These are phyloP conservation scores for Clamator glandarius DNA, from an alignment of 2,797 vertebrate genomes.

Conservation along the genomic window DNA sequence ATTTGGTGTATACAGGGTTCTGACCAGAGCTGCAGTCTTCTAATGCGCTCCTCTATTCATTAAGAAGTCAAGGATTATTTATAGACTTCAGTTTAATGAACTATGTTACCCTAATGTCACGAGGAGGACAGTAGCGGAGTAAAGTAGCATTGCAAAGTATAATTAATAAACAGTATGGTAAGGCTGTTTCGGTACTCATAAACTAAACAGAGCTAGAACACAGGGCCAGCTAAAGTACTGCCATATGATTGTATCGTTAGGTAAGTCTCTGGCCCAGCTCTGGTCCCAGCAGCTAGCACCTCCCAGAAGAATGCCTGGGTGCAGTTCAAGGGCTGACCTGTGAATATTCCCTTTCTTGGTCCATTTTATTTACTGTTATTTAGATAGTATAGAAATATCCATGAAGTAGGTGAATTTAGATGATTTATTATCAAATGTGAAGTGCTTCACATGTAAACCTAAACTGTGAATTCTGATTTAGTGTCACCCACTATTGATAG, in stretches of 20 bases:
- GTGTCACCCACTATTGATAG: neutral
- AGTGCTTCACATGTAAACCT: neutral
- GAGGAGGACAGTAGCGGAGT: neutral
- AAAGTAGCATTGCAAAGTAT: neutral
- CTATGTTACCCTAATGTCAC: neutral
- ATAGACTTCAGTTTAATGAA: neutral
- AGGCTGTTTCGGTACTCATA: neutral
- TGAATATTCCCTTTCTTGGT: neutral
- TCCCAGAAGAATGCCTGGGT: neutral
- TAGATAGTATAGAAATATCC: neutral
- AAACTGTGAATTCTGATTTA: neutral
- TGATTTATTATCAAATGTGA: neutral
- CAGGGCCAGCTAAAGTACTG: neutral
- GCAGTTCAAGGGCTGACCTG: neutral
- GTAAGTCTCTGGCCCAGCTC: neutral
- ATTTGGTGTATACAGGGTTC: neutral
- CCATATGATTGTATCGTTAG: fast-evolving
- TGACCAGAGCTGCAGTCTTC: constrained; percentile 17
- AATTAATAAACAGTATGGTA: neutral
- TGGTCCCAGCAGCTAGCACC: neutral
- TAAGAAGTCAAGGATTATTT: neutral
- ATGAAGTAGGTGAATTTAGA: neutral
- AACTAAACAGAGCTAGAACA: neutral
- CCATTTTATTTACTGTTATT: neutral
- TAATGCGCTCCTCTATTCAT: neutral